phyloP scores from a whole-genome alignment of 2,797 vertebrate species.

The Thripadectes ignobilis region DNA sequence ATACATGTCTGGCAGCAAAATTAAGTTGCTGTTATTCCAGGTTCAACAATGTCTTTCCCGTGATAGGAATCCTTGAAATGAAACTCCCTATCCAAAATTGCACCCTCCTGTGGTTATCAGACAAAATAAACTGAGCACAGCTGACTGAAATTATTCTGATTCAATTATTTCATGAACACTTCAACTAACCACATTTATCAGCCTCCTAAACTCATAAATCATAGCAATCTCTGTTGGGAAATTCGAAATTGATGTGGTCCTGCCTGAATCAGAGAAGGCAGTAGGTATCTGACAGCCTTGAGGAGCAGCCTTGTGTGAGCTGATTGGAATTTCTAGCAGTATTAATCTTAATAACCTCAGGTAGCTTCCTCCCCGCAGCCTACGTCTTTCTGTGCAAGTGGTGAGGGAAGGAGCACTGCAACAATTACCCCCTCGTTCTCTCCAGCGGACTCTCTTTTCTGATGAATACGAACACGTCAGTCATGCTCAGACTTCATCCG shows the following conservation, averaged over 20 bases:
- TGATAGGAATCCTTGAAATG: background rate
- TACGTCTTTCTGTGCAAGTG: background rate
- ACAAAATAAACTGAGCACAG: slow-evolving; percentile 34
- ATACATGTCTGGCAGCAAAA: background rate
- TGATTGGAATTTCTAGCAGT: slow-evolving; percentile 65
- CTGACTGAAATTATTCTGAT: slow-evolving; percentile 51
- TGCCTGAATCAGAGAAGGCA: slow-evolving; percentile 38
- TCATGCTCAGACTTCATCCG: background rate
- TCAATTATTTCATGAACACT: slow-evolving; percentile 57
- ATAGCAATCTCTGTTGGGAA: slow-evolving; percentile 56
- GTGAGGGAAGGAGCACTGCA: background rate
- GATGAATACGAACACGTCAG: background rate
- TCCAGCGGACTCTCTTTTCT: slow-evolving; percentile 20
- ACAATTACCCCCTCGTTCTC: background rate
- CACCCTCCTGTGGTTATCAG: slow-evolving; percentile 49
- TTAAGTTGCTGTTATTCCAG: slow-evolving; percentile 2
- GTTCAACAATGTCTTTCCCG: background rate
- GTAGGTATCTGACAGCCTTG: slow-evolving; percentile 60
- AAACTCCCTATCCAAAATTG: slow-evolving; percentile 15
- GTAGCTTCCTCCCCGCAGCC: slow-evolving; percentile 28
- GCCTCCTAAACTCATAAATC: slow-evolving; percentile 64
- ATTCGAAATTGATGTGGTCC: slow-evolving; percentile 44
- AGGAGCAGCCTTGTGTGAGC: slow-evolving; percentile 50
- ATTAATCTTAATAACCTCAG: slow-evolving; percentile 71
- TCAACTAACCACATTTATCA: slow-evolving; percentile 62